Base-by-base conservation (phyloP, 2,797 vertebrate genomes). In the Malacoctenus gilli region DNA sequence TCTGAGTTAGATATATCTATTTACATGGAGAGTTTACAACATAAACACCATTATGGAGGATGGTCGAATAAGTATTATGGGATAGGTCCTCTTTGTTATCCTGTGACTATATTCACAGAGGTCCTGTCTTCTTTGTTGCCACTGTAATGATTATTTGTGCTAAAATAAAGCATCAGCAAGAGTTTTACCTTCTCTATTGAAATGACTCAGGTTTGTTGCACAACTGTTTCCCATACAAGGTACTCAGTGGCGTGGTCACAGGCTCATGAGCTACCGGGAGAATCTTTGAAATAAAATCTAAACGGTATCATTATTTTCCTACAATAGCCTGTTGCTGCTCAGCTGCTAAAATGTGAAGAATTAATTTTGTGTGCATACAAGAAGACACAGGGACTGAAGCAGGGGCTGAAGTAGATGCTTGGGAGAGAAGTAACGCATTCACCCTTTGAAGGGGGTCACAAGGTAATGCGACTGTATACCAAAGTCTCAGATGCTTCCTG, bases 1-100 rank as follows among this genome's bases (percentile, higher is more conserved):
- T 68, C 62, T 57, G 54, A 70, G 58, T 50, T 48, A 73, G 72
- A 86, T 80, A 71, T 28, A 58, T 69, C 52, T 77, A 78, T 84
- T 79, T 83, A 72, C 60, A 73, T 46, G 63, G 31, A 59, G 21
- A 59, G 65, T 53, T 30, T 71, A 52, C 77, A 83, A 69, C 54
- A 73, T 77, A 82, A 88, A 87, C 78, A 84, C 18, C 51, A 38
- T 55, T 47, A 55, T n/a, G 23, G 31, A 43, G 18, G 25, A 34
- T 42, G 13, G 3, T 54, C 57, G 47, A 21, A 23, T 8, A 35
- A 59, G n/a, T n/a, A n/a, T 20, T 6, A 28, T 28, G 25, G 1
- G 25, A 28, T 9, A 28, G 6, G 25, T 3, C 50, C 51, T 66
- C 20, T 42, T 35, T 4, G n/a, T n/a, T n/a, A n/a, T n/a, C n/a